Evolutionary conservation across 2,113 vertebrate genomes (phyloP), one percentile per base, ranked within the genome.

Genomic region (Brachirus orientalis): DNA sequence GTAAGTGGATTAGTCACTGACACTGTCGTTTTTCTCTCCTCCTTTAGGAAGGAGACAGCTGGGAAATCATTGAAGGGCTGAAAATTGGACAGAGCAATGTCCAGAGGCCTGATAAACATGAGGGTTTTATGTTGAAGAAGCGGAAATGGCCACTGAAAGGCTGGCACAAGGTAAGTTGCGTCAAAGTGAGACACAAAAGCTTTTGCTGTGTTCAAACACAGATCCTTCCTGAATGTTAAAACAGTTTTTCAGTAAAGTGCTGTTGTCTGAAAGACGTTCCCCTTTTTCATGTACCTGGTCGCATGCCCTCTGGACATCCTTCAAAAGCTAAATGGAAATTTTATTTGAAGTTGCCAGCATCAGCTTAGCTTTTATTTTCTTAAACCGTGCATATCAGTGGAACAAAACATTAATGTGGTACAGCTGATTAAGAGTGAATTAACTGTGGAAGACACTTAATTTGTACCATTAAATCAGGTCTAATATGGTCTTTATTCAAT

Each of bases 91-190:
- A 99, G 77, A 96, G 96, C 75, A 96, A 96, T 84, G 95, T 99
- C 72, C 96, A 96, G 91, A 96, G 95, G 86, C 97, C 98, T 79
- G 97, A 99, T 69, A 99, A 96, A 88, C 95, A 98, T 17, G 98
- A 99, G 88, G 98, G 98, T 11, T 99, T 99, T 87, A 98, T 99
- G 97, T 90, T 99, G 87, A 99, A 99, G 92, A 99, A 97, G 91
- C 93, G 98, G 91, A 99, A 99, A 94, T 99, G 98, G 98, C 98
- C 98, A 36, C 92, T 99, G 83, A 99, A 99, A 93, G 98, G 98
- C 60, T 99, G 97, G 98, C 97, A 99, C 91, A 99, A 99, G 96
- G 98, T 99, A 91, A 70, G 74, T 88, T 13, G 19, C 12, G 18
- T 22, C 44, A 56, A 38, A 58, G 12, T 0, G 8, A 62, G 28